Evolutionary conservation across 2,113 vertebrate genomes (phyloP).

Genomic region (Platysteira castanea): DNA sequence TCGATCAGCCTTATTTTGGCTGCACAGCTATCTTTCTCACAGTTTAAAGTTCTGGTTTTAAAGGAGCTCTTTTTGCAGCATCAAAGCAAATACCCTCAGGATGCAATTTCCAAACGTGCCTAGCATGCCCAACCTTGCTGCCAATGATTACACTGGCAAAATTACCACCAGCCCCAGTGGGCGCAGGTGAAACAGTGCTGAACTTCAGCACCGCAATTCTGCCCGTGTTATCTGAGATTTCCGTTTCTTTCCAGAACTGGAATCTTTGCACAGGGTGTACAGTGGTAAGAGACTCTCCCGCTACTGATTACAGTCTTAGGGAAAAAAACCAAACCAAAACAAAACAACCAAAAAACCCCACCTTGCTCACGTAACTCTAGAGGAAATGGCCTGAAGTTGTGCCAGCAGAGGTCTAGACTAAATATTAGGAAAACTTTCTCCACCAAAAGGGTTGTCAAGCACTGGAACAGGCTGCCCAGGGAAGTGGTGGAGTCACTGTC

Average conservation of each 20-base stretch:
- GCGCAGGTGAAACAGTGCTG: background rate
- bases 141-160: background rate
- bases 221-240: background rate
- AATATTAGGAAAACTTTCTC: background rate
- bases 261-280: background rate
- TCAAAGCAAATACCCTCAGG: background rate
- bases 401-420: background rate
- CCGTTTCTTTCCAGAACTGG: background rate
- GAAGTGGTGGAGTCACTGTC: background rate
- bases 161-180: rapidly evolving
- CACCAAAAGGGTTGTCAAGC: background rate
- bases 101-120: background rate
- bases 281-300: background rate
- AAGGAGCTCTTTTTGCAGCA: background rate
- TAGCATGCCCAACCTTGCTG: background rate
- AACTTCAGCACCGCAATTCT: background rate
- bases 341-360: background rate
- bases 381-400: background rate
- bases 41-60: background rate
- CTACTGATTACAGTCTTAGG: background rate
- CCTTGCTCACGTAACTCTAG: background rate
- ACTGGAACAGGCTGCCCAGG: background rate
- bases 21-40: background rate
- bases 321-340: no score
- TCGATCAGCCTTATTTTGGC: background rate